Base-by-base conservation (phyloP, 1,140 invertebrate genomes). In the Pachyrhynchus sulphureomaculatus region DNA sequence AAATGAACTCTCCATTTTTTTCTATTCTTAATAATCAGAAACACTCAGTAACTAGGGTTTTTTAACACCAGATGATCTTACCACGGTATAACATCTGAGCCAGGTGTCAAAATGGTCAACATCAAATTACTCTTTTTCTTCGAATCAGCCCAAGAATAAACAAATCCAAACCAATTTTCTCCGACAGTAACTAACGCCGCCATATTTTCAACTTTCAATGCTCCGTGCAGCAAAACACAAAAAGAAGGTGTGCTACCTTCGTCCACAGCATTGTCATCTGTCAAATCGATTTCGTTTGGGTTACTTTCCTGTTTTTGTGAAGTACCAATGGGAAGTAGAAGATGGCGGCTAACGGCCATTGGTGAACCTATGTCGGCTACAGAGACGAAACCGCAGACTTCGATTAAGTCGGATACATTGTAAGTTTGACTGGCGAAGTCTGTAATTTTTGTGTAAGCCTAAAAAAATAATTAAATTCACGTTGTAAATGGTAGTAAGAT, bases 51-150 rank as follows among this genome's bases (percentile, higher is more conserved):
- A n/a, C n/a, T n/a, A n/a, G n/a, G n/a, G n/a, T n/a, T n/a, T n/a
- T n/a, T n/a, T n/a, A n/a, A n/a, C n/a, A n/a, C n/a, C n/a, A n/a
- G n/a, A n/a, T n/a, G n/a, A n/a, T 41, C 41, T 44, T 55, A 59
- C 95, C 95, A 97, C 0, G 92, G 92, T 63, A 96, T 85, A 1
- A 89, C 82, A 75, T 92, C 83, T 8, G 78, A 76, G 6, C 84
- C 84, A 32, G 93, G 94, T 66, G 92, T 87, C 69, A 98, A 81
- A 9, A 94, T 81, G 9, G 92, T 94, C 4, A 98, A 77, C 88
- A 98, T 92, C 8, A 98, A 78, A 77, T 96, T 97, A 0, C 94
- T 96, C 74, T 96, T 96, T 70, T 97, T 96, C 70, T 96, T 95
- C 23, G 86, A 89, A 74, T 97, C 94, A 5, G 93, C 91, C 88